Conservation (phyloP, 1,140 invertebrate genomes). For the Alviniconcha marisindica region DNA sequence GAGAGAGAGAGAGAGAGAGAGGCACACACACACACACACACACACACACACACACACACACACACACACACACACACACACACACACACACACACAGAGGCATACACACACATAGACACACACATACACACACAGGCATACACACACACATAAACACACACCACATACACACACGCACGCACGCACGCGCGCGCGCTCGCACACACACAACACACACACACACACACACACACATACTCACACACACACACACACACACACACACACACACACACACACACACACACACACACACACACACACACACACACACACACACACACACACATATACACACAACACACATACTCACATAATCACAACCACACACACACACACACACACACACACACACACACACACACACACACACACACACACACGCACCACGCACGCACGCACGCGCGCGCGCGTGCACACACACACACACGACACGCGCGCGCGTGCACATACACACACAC, state of each 20-base stretch:
- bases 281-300: constrained; percentile 12
- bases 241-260: constrained; percentile 9
- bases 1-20: too few relatives aligned
- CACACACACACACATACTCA: not conserved
- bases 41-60: too few relatives aligned
- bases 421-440: constrained; percentile 15
- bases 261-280: constrained; percentile 28
- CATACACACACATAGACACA: not conserved
- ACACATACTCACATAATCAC: not conserved
- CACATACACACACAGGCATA: not conserved
- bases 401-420: constrained; percentile 4
- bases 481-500: not conserved
- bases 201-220: not conserved
- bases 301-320: constrained; percentile 2
- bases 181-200: not conserved
- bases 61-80: too few relatives aligned
- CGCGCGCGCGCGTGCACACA: not conserved
- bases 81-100: not conserved
- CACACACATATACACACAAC: constrained; percentile 3
- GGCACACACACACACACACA: too few relatives aligned
- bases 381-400: not conserved
- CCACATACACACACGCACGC: not conserved
- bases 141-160: not conserved
- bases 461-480: not conserved
- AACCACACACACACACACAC: not conserved